Base-by-base conservation (phyloP, 2,797 vertebrate species). In the Acanthurus leucopareius region DNA sequence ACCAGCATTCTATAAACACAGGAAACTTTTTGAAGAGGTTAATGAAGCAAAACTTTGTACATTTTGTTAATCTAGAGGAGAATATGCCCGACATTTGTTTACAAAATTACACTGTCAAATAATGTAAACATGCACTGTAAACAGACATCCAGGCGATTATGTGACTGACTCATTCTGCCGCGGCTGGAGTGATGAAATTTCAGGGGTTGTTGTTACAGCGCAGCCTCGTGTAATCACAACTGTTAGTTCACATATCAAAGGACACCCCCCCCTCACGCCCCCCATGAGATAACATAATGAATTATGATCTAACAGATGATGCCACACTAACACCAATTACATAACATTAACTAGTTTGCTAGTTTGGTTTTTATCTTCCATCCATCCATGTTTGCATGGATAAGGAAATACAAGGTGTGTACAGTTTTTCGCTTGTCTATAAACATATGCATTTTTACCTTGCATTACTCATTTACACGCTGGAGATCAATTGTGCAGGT, bases 221-320 rank as follows among this genome's bases (percentile, higher is more conserved):
- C 40, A 62, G 71, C 69, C 66, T 53, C 56, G 42, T 64, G 75
- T 40, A 51, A 66, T 75, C 65, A n/a, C 17, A 76, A 77, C 48
- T 62, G 49, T 64, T 42, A 35, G 57, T 71, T 16, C 15, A 61
- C 49, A 28, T 61, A 28, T 60, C 42, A 54, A 45, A 68, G 2
- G 13, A 40, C 28, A 25, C 28, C 28, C 28, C 28, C 3, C 28
- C 28, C 28, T 4, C 28, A 32, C n/a, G n/a, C 3, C 42, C 61
- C 40, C 49, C 49, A 53, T 57, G 53, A 74, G 51, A 38, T 22
- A 19, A 35, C 48, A n/a, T 57, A 32, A 51, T 10, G 51, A 10
- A 73, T 63, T 45, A 45, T 61, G 20, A 66, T 45, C 10, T 10
- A 62, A 69, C 61, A 49, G 10, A 45, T 44, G 3, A 44, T 47